phyloP scores from a whole-genome alignment of 2,888 invertebrate species.

The Aradus depressus region DNA sequence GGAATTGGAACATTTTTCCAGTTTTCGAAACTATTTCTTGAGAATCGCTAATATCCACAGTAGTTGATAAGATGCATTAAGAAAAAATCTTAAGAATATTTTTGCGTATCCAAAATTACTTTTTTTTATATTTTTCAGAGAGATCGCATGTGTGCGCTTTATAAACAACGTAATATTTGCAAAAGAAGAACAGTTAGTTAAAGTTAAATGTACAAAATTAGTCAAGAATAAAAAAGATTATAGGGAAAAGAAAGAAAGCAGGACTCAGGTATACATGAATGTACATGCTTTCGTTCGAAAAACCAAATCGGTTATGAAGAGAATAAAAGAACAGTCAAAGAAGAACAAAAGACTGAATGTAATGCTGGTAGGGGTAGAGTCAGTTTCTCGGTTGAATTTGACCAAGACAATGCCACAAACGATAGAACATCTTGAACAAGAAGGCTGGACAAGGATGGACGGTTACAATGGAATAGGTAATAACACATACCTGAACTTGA shows the following conservation, averaged over 20 bases:
- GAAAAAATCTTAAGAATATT: no score
- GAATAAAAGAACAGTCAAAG: conserved; percentile 33
- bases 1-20: no score
- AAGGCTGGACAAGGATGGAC: conserved; percentile 57
- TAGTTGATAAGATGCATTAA: no score
- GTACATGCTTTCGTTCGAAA: conserved; percentile 47
- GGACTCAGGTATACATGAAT: conserved; percentile 43
- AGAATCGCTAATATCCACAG: no score
- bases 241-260: no score
- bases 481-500: conserved; percentile 81
- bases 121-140: conserved; percentile 28
- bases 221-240: conserved; percentile 21
- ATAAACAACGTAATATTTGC: conserved; percentile 25
- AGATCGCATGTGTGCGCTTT: conserved; percentile 25
- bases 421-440: conserved; percentile 50
- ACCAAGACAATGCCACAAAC: conserved; percentile 64
- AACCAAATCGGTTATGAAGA: conserved; percentile 41
- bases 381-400: conserved; percentile 68
- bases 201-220: conserved; percentile 25
- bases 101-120: no score
- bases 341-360: conserved; percentile 45
- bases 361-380: conserved; percentile 71
- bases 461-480: conserved; percentile 73
- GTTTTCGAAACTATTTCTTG: no score
- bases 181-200: conserved; percentile 26